These are phyloP conservation scores for Typhlomys cinereus DNA, from an alignment of 2,113 vertebrate species.

Conservation along the genomic window DNA sequence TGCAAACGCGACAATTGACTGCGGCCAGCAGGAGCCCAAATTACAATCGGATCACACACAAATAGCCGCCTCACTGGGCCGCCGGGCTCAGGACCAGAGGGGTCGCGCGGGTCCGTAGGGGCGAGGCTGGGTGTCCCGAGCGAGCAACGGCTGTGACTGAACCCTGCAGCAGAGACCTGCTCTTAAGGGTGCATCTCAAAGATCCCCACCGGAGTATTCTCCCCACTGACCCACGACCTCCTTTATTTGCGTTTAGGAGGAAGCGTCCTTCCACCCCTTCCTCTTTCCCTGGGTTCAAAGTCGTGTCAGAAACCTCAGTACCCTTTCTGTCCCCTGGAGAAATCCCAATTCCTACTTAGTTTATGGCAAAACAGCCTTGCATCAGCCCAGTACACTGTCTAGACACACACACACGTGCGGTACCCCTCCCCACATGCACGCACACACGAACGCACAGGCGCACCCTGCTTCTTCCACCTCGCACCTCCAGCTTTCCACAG, in stretches of 20 bases:
- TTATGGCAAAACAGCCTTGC: neutral
- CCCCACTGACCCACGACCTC: neutral
- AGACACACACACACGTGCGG: no score
- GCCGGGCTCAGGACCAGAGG: neutral
- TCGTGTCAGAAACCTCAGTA: neutral
- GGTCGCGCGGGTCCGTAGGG: neutral
- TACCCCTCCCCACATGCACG: no score
- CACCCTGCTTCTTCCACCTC: no score
- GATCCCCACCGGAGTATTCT: neutral
- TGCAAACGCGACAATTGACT: constrained; percentile 85
- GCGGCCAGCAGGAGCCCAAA: constrained; percentile 86
- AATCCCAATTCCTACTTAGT: neutral
- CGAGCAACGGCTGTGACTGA: neutral
- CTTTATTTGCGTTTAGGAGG: neutral
- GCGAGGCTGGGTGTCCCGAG: no score
- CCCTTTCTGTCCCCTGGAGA: neutral
- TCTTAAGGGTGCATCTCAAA: neutral
- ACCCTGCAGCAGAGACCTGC: neutral
- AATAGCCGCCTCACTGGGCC: constrained; percentile 57
- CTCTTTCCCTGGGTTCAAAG: neutral
- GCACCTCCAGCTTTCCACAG: neutral
- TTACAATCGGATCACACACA: constrained; percentile 79
- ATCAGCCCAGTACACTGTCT: no score
- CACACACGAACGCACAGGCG: neutral
- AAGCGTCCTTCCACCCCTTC: neutral